Evolutionary conservation across 2,797 vertebrate genomes (phyloP).

Genomic region (Rhinogobio ventralis): DNA sequence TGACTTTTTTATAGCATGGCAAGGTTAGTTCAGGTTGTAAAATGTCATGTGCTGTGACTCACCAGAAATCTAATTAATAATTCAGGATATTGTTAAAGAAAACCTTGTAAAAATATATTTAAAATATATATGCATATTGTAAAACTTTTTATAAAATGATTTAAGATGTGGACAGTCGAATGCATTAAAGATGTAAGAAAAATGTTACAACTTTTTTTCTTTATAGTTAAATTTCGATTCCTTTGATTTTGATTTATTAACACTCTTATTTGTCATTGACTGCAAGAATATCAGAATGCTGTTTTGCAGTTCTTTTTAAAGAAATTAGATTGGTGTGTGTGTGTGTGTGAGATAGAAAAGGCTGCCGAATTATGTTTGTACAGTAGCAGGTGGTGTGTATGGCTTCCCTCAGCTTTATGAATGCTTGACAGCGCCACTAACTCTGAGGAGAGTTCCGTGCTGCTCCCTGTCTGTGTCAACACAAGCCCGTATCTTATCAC

Average conservation of each 20-base stretch:
- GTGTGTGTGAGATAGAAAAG: slow-evolving; percentile 26
- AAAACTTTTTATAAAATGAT: neutral
- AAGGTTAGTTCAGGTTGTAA: slow-evolving; percentile 2
- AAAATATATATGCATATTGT: neutral
- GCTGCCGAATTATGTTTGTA: slow-evolving; percentile 59
- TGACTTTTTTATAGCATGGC: neutral
- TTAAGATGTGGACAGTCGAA: neutral
- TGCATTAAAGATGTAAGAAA: neutral
- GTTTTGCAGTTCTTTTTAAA: neutral
- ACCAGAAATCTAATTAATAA: neutral
- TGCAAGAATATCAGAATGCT: neutral
- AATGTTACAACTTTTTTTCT: neutral
- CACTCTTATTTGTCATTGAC: neutral
- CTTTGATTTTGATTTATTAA: neutral
- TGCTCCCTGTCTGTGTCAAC: slow-evolving; percentile 81
- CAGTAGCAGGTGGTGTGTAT: slow-evolving; percentile 68
- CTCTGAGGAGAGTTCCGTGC: slow-evolving; percentile 76
- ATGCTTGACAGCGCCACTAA: slow-evolving; percentile 38
- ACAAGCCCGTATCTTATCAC: slow-evolving; percentile 74
- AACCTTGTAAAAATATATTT: neutral
- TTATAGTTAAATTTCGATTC: neutral
- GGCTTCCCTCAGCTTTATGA: slow-evolving; percentile 59
- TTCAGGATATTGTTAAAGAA: slow-evolving; percentile 25
- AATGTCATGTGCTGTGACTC: neutral
- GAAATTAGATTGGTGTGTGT: slow-evolving; percentile 24